Percentiles rank a stretch among this genome's conserved stretches.
Evolutionary conservation across 2,113 vertebrate genomes (phyloP).

Genomic region (Clarias batrachus): DNA sequence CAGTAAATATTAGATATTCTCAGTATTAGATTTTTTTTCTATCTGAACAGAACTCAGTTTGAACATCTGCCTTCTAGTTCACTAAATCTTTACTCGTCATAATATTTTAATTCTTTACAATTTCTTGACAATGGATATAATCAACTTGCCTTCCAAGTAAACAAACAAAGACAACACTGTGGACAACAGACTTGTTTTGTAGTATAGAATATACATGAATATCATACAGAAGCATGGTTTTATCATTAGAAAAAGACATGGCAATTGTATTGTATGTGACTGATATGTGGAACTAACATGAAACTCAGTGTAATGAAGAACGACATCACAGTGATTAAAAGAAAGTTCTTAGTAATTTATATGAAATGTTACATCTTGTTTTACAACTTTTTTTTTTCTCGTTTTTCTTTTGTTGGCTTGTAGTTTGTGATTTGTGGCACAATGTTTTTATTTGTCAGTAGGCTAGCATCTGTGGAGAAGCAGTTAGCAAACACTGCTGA

Average conservation of each 20-base stretch:
- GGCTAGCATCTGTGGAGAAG: background rate
- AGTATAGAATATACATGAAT: background rate
- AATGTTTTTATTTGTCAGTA: background rate
- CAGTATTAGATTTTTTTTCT: too few relatives aligned
- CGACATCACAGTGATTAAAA: background rate
- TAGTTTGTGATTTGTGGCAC: background rate
- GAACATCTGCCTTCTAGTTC: background rate
- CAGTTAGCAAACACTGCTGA: background rate
- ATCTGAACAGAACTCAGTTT: background rate
- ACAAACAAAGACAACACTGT: background rate
- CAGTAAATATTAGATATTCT: background rate
- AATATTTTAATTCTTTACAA: background rate
- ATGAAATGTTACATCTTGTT: background rate
- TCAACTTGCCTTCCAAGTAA: background rate
- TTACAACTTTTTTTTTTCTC: background rate
- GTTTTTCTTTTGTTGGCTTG: background rate
- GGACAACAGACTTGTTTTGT: background rate
- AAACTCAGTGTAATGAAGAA: background rate
- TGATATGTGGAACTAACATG: background rate
- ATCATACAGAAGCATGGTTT: background rate
- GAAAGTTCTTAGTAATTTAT: background rate
- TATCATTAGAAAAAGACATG: background rate
- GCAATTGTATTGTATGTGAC: too few relatives aligned
- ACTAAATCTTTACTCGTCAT: background rate
- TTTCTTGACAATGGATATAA: background rate